Conservation (phyloP, 2,888 invertebrate genomes). For the Noctua janthina region DNA sequence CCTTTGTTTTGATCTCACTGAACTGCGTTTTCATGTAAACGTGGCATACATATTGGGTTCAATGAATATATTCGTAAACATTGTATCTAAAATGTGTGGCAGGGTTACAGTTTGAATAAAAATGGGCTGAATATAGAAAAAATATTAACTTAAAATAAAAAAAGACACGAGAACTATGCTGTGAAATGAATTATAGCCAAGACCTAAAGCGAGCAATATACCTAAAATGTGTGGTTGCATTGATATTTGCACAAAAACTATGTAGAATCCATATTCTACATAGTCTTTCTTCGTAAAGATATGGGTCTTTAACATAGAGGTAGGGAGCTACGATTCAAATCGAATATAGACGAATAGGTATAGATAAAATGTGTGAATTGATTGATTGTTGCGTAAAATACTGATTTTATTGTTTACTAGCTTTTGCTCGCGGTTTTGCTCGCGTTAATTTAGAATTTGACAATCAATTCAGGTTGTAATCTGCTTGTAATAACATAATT, state of each 20-base stretch:
- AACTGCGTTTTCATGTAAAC: neutral
- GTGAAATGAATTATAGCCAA: neutral
- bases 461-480: no score
- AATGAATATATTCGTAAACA: slow-evolving; percentile 9
- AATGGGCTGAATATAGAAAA: neutral
- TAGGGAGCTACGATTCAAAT: no score
- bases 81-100: slow-evolving; percentile 12
- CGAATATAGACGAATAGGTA: no score
- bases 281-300: no score
- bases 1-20: neutral
- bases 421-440: no score
- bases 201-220: neutral
- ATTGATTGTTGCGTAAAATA: no score
- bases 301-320: neutral
- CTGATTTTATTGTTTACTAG: no score
- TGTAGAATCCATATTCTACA: neutral
- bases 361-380: no score
- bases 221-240: neutral
- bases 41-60: neutral
- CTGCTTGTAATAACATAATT: no score
- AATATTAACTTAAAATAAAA: neutral
- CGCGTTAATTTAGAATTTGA: no score
- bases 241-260: neutral
- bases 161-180: no score
- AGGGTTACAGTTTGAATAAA: neutral